Evolutionary conservation across 92 coral and sea anemone genomes (phyloP).

Genomic region (Heteractis magnifica): DNA sequence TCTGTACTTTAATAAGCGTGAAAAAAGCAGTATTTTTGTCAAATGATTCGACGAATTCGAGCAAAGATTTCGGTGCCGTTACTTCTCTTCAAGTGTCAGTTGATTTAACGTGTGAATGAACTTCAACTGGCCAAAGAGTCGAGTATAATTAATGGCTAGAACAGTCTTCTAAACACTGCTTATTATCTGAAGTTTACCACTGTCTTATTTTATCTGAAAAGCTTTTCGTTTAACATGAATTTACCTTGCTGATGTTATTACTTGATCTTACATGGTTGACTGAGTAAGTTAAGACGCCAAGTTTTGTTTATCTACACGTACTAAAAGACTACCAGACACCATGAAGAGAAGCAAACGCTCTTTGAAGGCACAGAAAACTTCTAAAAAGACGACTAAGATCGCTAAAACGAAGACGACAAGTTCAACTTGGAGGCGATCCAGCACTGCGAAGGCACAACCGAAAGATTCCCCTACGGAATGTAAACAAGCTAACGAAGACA

Average conservation of each 20-base stretch:
- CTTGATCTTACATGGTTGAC: not conserved
- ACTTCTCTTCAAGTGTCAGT: not conserved
- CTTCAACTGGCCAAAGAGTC: not conserved
- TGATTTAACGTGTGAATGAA: not conserved
- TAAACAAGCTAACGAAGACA: conserved; percentile 3
- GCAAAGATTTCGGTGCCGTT: not conserved
- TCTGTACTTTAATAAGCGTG: not conserved
- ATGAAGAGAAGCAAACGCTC: not conserved
- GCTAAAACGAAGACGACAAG: not conserved
- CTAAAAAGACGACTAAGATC: not conserved
- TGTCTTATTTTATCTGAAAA: not conserved
- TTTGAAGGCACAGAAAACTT: not conserved
- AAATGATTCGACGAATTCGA: not conserved
- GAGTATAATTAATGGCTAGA: not conserved
- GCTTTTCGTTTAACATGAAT: not conserved
- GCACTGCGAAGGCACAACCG: not conserved
- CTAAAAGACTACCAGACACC: not conserved
- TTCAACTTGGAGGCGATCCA: not conserved
- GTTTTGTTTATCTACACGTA: not conserved
- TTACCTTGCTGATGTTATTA: not conserved
- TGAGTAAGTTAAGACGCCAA: not conserved
- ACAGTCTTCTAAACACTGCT: not conserved
- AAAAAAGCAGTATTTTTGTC: not conserved
- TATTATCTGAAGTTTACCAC: not conserved
- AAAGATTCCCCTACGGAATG: not conserved